phyloP scores from a whole-genome alignment of 2,113 vertebrate genomes.

The Pomatorhinus ruficollis region DNA sequence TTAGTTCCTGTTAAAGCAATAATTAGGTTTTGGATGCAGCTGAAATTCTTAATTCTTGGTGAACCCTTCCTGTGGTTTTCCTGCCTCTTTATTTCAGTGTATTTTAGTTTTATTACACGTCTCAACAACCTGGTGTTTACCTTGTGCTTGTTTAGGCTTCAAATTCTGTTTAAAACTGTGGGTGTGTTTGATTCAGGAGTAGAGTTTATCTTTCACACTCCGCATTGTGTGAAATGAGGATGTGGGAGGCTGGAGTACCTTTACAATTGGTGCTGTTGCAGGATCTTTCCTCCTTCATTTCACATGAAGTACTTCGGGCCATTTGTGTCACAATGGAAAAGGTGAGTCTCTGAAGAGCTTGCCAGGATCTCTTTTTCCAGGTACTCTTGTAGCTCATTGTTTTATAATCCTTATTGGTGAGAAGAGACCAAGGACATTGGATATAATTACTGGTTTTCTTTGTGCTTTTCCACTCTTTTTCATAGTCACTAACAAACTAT shows the following conservation, averaged over 20 bases:
- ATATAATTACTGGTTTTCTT: neutral
- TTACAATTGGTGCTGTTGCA: neutral
- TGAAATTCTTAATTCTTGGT: slow-evolving; percentile 14
- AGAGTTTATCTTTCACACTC: neutral
- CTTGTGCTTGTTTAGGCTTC: neutral
- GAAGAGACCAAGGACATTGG: neutral
- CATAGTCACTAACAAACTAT: neutral
- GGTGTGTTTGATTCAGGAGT: neutral
- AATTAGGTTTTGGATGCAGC: neutral
- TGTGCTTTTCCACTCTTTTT: neutral
- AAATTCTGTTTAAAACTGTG: neutral
- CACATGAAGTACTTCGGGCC: neutral
- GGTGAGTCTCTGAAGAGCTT: neutral
- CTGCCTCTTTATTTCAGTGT: neutral
- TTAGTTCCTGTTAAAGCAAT: slow-evolving; percentile 30
- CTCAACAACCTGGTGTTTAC: neutral
- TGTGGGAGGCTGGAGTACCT: neutral
- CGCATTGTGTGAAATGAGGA: neutral
- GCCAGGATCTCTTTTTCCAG: neutral
- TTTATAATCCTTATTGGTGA: neutral
- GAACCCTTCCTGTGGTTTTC: neutral
- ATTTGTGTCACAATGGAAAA: neutral
- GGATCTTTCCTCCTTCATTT: neutral
- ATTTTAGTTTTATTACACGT: neutral
- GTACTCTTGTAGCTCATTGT: neutral